Evolutionary conservation across 1,140 invertebrate genomes (phyloP).

Genomic region (Diploscapter pachys): DNA sequence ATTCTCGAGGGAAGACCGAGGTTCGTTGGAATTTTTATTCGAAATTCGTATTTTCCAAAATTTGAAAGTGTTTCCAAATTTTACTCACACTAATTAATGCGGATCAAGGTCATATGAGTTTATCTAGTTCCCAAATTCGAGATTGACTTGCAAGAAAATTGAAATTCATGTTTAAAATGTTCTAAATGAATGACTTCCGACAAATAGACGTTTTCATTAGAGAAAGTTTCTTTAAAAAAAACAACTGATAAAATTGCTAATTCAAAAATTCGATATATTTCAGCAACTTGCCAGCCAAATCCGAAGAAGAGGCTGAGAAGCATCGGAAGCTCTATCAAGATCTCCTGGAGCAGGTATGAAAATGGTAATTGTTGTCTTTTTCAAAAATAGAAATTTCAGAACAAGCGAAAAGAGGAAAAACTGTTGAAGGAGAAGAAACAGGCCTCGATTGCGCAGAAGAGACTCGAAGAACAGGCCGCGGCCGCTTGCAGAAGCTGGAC

Average conservation of each 20-base stretch:
- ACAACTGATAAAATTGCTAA: neutral
- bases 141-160: too few relatives aligned
- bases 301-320: conserved; percentile 28
- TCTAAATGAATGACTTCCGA: too few relatives aligned
- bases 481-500: conserved; percentile 33
- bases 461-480: conserved; percentile 34
- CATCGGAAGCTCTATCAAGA: conserved; percentile 31
- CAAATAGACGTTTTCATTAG: too few relatives aligned
- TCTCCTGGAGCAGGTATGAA: conserved; percentile 20
- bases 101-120: too few relatives aligned
- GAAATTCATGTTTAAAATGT: too few relatives aligned
- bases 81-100: too few relatives aligned
- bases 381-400: conserved; percentile 5
- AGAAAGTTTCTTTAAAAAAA: too few relatives aligned
- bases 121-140: too few relatives aligned
- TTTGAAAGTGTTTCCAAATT: too few relatives aligned
- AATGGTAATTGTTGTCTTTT: neutral
- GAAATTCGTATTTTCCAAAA: neutral
- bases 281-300: conserved; percentile 34
- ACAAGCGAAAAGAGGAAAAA: conserved; percentile 28
- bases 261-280: conserved; percentile 13
- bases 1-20: conserved; percentile 36
- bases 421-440: conserved; percentile 29
- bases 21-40: conserved; percentile 18
- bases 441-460: conserved; percentile 22